Conservation (phyloP, 2,797 vertebrate genomes). For the Parauchenoglanis ngamensis region DNA sequence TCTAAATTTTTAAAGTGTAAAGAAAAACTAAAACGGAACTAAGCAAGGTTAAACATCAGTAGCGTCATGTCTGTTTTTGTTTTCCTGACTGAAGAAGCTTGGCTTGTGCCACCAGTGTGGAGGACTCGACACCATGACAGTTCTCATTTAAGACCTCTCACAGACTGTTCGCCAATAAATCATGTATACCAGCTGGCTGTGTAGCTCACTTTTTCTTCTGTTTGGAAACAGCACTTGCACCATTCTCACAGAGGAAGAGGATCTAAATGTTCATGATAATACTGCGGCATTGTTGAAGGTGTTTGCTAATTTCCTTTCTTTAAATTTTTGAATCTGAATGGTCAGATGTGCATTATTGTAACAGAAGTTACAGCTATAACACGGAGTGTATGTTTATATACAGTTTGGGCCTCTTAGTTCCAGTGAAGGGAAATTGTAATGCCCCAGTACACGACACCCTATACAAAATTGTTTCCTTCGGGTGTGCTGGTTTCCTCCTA, state of each 20-base stretch:
- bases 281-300: not conserved
- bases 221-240: not conserved
- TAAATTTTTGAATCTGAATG: not conserved
- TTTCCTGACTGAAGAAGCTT: slow-evolving; percentile 23
- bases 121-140: not conserved
- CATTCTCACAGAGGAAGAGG: not conserved
- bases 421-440: not conserved
- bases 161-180: slow-evolving; percentile 32
- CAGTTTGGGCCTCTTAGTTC: not conserved
- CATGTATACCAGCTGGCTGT: not conserved
- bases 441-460: not conserved
- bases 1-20: not conserved
- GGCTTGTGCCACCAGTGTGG: slow-evolving; percentile 23
- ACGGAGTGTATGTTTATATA: not conserved
- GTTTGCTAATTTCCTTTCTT: not conserved
- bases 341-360: not conserved
- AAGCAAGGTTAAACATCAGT: not conserved
- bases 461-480: too few species aligned
- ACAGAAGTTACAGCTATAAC: not conserved
- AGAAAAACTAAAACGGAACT: not conserved
- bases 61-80: slow-evolving; percentile 5
- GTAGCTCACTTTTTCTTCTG: not conserved
- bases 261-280: not conserved
- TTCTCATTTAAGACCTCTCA: slow-evolving; percentile 4
- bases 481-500: too few species aligned